Percentiles rank a stretch among this genome's conserved stretches.
Conservation (phyloP, 2,113 vertebrate species). For the Amblyornis subalaris region DNA sequence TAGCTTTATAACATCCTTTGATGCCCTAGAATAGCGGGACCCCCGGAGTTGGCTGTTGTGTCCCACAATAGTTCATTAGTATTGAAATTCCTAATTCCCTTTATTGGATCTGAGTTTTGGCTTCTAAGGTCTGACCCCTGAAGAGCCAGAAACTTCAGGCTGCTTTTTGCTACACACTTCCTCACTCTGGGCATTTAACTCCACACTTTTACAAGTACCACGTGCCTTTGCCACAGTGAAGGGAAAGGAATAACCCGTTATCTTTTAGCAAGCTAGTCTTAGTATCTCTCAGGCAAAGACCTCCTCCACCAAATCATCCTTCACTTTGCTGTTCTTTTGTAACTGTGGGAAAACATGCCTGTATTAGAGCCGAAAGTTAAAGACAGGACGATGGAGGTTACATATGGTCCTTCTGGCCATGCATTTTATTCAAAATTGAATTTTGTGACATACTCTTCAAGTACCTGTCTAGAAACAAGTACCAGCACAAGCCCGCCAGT, state of each 20-base stretch:
- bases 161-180: background rate
- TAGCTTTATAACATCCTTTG: conserved; percentile 30
- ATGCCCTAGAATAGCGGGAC: conserved; percentile 28
- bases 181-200: background rate
- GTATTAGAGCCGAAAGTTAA: conserved; percentile 1
- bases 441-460: background rate
- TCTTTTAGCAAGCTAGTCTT: background rate
- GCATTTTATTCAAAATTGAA: background rate
- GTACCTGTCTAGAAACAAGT: background rate
- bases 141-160: conserved; percentile 3
- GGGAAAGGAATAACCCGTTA: background rate
- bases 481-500: background rate
- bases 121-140: conserved; percentile 10
- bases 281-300: background rate
- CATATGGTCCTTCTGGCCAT: background rate
- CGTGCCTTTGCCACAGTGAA: background rate
- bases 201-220: background rate
- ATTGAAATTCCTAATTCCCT: conserved; percentile 43
- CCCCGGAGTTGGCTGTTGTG: background rate
- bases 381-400: background rate
- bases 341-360: background rate
- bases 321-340: background rate
- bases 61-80: conserved; percentile 37
- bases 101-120: conserved; percentile 42
- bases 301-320: background rate